Evolutionary conservation across 2,113 vertebrate species (phyloP).

Genomic region (Acrocephalus kingi): DNA sequence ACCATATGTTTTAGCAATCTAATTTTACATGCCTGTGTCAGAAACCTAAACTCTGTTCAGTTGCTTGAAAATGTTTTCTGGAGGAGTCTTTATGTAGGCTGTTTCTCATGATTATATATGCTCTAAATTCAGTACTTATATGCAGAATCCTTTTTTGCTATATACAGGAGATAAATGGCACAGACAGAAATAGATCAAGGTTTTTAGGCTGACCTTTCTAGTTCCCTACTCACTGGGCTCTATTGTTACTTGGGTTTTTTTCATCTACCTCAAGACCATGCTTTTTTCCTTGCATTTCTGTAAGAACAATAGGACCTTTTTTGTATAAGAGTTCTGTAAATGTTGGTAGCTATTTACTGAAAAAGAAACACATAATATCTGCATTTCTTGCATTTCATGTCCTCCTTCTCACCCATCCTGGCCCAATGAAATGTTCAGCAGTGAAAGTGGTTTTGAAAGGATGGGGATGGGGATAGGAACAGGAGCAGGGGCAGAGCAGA

Average conservation of each 20-base stretch:
- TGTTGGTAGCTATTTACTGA: not conserved
- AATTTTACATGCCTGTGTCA: slow-evolving; percentile 61
- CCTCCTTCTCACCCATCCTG: not conserved
- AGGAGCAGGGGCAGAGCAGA: not conserved
- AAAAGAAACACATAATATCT: not conserved
- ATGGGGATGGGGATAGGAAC: not conserved
- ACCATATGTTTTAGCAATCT: slow-evolving; percentile 64
- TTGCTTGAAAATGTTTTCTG: slow-evolving; percentile 63
- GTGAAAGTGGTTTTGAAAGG: not conserved
- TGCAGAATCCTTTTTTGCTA: not conserved
- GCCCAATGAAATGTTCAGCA: not conserved
- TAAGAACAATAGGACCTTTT: not conserved
- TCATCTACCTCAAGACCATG: not conserved
- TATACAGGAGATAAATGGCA: slow-evolving; percentile 42
- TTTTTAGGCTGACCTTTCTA: slow-evolving; percentile 15
- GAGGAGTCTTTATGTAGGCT: slow-evolving; percentile 58
- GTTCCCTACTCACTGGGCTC: not conserved
- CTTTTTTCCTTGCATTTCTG: not conserved
- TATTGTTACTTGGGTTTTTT: not conserved
- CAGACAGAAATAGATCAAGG: slow-evolving; percentile 42
- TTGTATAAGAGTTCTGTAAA: not conserved
- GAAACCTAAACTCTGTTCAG: slow-evolving; percentile 49
- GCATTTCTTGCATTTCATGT: not conserved
- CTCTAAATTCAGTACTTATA: slow-evolving; percentile 35
- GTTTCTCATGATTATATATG: slow-evolving; percentile 44